Conservation (phyloP, 2,888 invertebrate genomes). For the Therioaphis trifolii region DNA sequence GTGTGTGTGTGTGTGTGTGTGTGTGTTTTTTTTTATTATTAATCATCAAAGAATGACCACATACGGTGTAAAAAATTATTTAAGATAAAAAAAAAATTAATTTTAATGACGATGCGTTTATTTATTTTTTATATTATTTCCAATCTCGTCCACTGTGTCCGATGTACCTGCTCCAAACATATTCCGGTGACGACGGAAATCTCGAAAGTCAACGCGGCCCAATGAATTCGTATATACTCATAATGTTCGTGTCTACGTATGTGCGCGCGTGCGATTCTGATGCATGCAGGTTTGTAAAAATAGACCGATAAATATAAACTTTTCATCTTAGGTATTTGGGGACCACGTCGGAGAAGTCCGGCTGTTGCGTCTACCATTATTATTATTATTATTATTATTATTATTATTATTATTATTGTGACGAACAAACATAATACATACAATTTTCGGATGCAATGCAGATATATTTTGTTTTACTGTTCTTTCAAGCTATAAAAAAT, state of each 20-base stretch:
- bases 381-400: too few species aligned
- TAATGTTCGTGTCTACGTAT: background rate
- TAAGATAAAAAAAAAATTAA: background rate
- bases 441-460: background rate
- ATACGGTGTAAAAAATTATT: too few species aligned
- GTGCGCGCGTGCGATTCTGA: conserved; percentile 35
- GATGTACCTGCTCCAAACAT: background rate
- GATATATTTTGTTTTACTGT: background rate
- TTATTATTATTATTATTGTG: too few species aligned
- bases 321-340: conserved; percentile 55
- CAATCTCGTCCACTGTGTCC: background rate
- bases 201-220: conserved; percentile 18
- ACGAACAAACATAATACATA: too few species aligned
- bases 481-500: background rate
- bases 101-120: background rate
- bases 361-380: conserved; percentile 5
- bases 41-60: too few species aligned
- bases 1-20: background rate
- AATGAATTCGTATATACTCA: conserved; percentile 25
- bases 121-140: background rate
- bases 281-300: conserved; percentile 52
- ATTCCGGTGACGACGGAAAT: conserved; percentile 35
- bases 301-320: conserved; percentile 62
- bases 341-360: conserved; percentile 40
- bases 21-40: too few species aligned